Conservation (phyloP, 2,888 invertebrate species). For the Diadromus collaris region DNA sequence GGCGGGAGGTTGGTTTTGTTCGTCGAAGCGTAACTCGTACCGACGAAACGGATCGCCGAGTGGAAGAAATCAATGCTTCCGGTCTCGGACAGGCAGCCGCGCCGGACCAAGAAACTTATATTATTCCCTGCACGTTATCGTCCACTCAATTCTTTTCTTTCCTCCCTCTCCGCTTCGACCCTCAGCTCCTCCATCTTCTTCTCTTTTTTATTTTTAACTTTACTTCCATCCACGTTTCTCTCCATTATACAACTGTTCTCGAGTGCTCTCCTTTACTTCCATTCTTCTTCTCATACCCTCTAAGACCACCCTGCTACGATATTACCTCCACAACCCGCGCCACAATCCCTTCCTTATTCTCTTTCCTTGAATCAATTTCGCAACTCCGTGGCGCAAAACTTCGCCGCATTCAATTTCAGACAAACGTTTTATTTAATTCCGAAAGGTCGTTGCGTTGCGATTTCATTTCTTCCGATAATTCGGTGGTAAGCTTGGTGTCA, state of each 20-base stretch:
- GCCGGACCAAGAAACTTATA: slow-evolving; percentile 60
- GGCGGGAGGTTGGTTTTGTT: neutral
- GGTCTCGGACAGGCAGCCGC: slow-evolving; percentile 49
- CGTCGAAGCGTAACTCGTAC: slow-evolving; percentile 52
- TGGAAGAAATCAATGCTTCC: slow-evolving; percentile 62
- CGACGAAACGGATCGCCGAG: slow-evolving; percentile 51
- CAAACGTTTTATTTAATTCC: slow-evolving; percentile 58
- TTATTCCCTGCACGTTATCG: slow-evolving; percentile 62
- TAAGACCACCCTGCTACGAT: slow-evolving; percentile 46
- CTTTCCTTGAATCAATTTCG: slow-evolving; percentile 59
- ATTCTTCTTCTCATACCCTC: slow-evolving; percentile 28
- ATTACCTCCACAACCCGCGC: slow-evolving; percentile 47
- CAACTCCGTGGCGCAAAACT: slow-evolving; percentile 55
- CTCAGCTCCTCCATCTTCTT: slow-evolving; percentile 50
- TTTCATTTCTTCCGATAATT: slow-evolving; percentile 40
- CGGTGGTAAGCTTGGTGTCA: neutral
- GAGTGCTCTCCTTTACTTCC: slow-evolving; percentile 52
- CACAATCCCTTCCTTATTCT: slow-evolving; percentile 34
- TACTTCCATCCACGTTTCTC: slow-evolving; percentile 57
- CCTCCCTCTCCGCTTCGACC: slow-evolving; percentile 23
- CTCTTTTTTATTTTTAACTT: slow-evolving; percentile 60
- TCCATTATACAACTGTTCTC: slow-evolving; percentile 62
- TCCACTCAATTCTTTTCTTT: slow-evolving; percentile 60
- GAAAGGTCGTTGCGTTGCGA: slow-evolving; percentile 21
- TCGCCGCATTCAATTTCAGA: slow-evolving; percentile 57